Evolutionary conservation across 2,113 vertebrate genomes (phyloP).

Genomic region (Lampris incognitus): DNA sequence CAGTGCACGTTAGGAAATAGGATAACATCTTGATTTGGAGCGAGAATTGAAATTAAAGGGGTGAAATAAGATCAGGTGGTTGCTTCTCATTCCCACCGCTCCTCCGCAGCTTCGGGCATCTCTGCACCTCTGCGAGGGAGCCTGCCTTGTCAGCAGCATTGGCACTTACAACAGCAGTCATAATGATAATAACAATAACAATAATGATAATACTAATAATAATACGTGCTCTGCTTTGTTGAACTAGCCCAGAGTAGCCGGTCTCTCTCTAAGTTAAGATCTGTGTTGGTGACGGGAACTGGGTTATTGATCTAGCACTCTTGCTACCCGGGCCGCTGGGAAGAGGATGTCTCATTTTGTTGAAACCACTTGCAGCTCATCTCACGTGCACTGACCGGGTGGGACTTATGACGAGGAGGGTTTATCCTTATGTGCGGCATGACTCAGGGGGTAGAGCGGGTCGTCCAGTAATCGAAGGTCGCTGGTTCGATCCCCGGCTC

Average conservation of each 20-base stretch:
- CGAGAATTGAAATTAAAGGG: conserved; percentile 1
- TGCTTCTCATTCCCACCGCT: conserved; percentile 5
- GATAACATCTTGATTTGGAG: too few relatives aligned
- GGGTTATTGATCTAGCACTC: conserved; percentile 63
- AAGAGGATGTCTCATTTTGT: conserved; percentile 64
- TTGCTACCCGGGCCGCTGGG: conserved; percentile 41
- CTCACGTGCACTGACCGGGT: conserved; percentile 24
- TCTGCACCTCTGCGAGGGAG: conserved; percentile 14
- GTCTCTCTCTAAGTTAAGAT: conserved; percentile 35
- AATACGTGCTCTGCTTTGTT: conserved; percentile 29
- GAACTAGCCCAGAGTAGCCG: conserved; percentile 41
- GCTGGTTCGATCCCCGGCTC: too few relatives aligned
- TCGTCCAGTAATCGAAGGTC: too few relatives aligned
- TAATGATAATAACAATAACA: conserved; percentile 34
- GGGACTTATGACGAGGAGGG: conserved; percentile 46
- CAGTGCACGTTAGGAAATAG: too few relatives aligned
- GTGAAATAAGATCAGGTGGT: conserved; percentile 2
- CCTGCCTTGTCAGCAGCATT: not conserved
- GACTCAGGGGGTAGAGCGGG: too few relatives aligned
- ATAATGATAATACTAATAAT: conserved; percentile 26
- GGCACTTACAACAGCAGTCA: conserved; percentile 20
- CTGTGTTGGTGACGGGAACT: conserved; percentile 38
- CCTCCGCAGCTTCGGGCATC: not conserved
- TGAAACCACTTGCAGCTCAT: conserved; percentile 5
- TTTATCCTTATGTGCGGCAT: conserved; percentile 47